A percentile compares a stretch with the other conserved stretches of the same genome.
These are phyloP conservation scores for Lucinisca nassula DNA, from an alignment of 2,888 invertebrate species.

Conservation along the genomic window DNA sequence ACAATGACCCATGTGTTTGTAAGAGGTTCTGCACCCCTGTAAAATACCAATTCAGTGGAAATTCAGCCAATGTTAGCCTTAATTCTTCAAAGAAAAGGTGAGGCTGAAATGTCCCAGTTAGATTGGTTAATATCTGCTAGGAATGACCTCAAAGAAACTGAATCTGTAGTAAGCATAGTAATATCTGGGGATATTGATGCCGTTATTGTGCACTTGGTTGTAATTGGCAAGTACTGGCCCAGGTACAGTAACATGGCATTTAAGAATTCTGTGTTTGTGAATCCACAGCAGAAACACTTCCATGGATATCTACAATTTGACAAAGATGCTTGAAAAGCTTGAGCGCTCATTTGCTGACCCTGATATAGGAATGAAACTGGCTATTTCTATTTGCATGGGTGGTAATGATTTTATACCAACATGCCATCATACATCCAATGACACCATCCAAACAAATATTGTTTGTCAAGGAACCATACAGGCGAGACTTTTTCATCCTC, in stretches of 20 bases:
- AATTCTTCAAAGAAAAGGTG: neutral
- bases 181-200: neutral
- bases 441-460: neutral
- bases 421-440: constrained; percentile 11
- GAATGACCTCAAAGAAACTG: neutral
- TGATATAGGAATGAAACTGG: neutral
- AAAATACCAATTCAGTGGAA: neutral
- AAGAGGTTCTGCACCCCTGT: neutral
- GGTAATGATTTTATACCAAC: constrained; percentile 39
- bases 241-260: neutral
- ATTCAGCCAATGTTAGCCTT: neutral
- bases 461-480: neutral
- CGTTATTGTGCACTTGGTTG: neutral
- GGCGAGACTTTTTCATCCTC: neutral
- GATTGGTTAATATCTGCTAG: neutral
- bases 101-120: neutral
- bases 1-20: neutral
- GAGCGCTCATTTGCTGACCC: neutral
- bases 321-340: neutral
- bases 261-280: neutral
- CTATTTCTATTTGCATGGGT: neutral
- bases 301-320: neutral
- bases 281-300: neutral
- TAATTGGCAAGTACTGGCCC: neutral
- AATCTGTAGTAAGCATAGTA: neutral